Evolutionary conservation across 2,113 vertebrate genomes (phyloP), one percentile per base, ranked within the genome.

Genomic region (Pomatorhinus ruficollis): DNA sequence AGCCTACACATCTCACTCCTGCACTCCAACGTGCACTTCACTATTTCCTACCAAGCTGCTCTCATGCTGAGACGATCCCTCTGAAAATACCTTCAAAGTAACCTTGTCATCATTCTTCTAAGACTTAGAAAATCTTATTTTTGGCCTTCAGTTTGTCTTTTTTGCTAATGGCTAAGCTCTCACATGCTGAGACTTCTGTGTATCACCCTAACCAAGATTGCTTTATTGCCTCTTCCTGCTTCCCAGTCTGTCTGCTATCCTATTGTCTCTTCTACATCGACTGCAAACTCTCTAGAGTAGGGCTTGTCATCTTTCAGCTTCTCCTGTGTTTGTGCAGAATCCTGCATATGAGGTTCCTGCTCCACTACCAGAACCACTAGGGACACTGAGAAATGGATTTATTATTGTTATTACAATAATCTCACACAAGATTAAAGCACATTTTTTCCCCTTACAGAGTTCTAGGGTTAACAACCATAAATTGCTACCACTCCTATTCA

Each of bases 1-100:
- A 95, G 92, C 59, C 71, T 96, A 79, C 50, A 83, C 2, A 1
- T 54, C 54, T 74, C 80, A 44, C 45, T 80, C 49, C n/a, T 22
- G 61, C 30, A 74, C 72, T 78, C 30, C 65, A 50, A 0, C 0
- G 1, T 18, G 33, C 35, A 79, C 49, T 81, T 84, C 1, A 1
- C 40, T n/a, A 53, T 75, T 76, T 82, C 50, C 61, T 39, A 35
- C 59, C 23, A 69, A 88, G 30, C 57, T 72, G 45, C 37, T 89
- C 54, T 85, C 61, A 30, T 4, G 6, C 65, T 28, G 31, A 85
- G 59, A 90, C 52, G 17, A 70, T 53, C 37, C 47, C 78, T n/a
- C 63, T 40, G 61, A 31, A 79, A 82, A 82, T 14, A 76, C 15
- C 69, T 91, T 89, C 69, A 76, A 86, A 89, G 60, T 47, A 83